A percentile compares a stretch with the other conserved stretches of the same genome.
phyloP scores from a whole-genome alignment of 2,113 vertebrate genomes.

The Dascyllus trimaculatus region DNA sequence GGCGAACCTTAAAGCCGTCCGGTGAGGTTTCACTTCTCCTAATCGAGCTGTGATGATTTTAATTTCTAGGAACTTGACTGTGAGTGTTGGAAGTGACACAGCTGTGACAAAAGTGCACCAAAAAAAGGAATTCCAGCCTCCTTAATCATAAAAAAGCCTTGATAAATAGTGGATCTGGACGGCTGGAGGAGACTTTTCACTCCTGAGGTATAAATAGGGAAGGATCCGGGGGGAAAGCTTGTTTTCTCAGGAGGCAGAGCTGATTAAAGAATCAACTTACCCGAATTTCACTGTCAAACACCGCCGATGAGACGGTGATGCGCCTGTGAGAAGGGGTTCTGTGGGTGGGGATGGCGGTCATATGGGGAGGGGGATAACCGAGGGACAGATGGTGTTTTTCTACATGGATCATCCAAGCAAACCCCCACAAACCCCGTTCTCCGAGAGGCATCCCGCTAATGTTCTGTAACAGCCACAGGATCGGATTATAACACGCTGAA shows the following conservation, averaged over 20 bases:
- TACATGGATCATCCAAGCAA: conserved; percentile 45
- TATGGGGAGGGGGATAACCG: conserved; percentile 42
- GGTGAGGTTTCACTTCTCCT: conserved; percentile 42
- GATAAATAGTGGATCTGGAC: background rate
- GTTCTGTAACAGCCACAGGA: background rate
- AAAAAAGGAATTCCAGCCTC: background rate
- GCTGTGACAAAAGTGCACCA: fast-evolving
- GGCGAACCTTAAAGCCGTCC: background rate
- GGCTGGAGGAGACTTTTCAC: too few relatives aligned
- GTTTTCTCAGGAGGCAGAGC: conserved; percentile 12
- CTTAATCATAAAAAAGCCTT: background rate
- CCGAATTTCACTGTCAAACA: conserved; percentile 36
- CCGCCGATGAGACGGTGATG: conserved; percentile 24
- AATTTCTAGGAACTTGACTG: conserved; percentile 15
- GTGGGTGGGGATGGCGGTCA: conserved; percentile 33
- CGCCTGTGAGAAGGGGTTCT: conserved; percentile 15
- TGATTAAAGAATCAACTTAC: conserved; percentile 23
- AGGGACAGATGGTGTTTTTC: conserved; percentile 80
- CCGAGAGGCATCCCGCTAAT: conserved; percentile 5
- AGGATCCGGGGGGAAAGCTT: background rate
- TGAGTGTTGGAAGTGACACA: background rate
- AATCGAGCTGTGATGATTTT: background rate
- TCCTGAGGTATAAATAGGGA: too few relatives aligned
- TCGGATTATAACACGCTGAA: conserved; percentile 7
- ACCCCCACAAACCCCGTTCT: conserved; percentile 20